Percentiles rank a stretch among this genome's conserved stretches.
These are phyloP conservation scores for Melanostoma mellinum DNA, from an alignment of 2,888 invertebrate species.

Conservation along the genomic window DNA sequence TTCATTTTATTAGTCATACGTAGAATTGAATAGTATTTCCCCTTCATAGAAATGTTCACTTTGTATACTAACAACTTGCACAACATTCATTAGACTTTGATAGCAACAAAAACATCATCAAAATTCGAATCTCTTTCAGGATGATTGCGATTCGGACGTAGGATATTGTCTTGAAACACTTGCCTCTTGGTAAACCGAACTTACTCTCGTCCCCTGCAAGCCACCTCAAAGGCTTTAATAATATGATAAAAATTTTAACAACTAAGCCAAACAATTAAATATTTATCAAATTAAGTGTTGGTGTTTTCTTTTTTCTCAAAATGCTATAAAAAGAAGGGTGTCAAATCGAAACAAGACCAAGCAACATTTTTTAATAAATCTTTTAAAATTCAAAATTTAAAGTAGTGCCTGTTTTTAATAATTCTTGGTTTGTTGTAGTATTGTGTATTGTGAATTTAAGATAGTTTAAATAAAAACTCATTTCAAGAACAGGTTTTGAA, in stretches of 20 bases:
- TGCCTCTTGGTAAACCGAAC: conserved; percentile 82
- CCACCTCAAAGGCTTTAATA: conserved; percentile 22
- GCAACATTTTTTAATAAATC: too few species aligned
- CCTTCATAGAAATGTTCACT: not conserved
- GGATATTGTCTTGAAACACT: conserved; percentile 85
- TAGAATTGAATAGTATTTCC: too few species aligned
- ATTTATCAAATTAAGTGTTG: conserved; percentile 39
- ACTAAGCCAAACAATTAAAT: conserved; percentile 37
- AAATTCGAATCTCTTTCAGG: conserved; percentile 83
- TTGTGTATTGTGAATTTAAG: conserved; percentile 10
- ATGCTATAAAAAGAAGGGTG: conserved; percentile 24
- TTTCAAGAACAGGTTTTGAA: conserved; percentile 27
- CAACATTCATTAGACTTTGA: not conserved
- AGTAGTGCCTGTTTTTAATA: conserved; percentile 28
- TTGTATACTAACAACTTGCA: conserved; percentile 11
- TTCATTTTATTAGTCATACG: too few species aligned
- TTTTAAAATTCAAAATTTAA: not conserved
- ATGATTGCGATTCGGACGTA: conserved; percentile 85
- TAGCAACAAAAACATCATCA: conserved; percentile 34
- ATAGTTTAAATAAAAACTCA: conserved; percentile 19
- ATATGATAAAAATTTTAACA: conserved; percentile 12
- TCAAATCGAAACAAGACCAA: not conserved
- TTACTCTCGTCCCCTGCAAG: conserved; percentile 10
- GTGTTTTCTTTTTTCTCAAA: conserved; percentile 21
- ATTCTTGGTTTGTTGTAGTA: conserved; percentile 1